Base-by-base conservation (phyloP, 1,140 invertebrate genomes). In the Drosophila truncata region DNA sequence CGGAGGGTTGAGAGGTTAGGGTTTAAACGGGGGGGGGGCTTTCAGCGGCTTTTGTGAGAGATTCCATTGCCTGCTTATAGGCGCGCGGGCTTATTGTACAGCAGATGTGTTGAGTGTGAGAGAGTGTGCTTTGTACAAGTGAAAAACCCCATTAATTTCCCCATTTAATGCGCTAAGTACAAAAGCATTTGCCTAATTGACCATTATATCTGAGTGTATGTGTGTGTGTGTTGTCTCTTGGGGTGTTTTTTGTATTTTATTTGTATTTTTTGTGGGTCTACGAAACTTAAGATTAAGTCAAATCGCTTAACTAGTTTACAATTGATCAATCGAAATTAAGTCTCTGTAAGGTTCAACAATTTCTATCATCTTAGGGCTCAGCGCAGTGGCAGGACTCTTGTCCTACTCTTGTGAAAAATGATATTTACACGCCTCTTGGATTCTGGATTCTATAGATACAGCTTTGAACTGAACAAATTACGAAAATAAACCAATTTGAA, bases 361-460 rank as follows among this genome's bases (percentile, higher is more conserved):
- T 90, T 90, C 85, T 90, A 90, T 90, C 86, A 91, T 90, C 75
- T 74, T 83, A 70, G 59, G 77, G 80, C 84, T 78, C 64, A 84
- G 54, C 46, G 58, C 50, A 67, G 59, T 74, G 9, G 59, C 73
- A 39, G 61, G 63, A 69, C 69, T 74, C 18, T 42, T 33, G 46
- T 71, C 78, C 79, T 52, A 44, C 62, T 72, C 60, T 52, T 64
- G 66, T 55, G 47, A 31, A 67, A 69, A 67, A 55, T 37, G 58
- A 79, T 87, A 87, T 88, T 76, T 88, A 90, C 85, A 85, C 81
- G 81, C 81, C 78, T 79, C 59, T 63, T 72, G 75, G 47, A n/a
- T n/a, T n/a, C 64, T 67, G 39, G 33, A 41, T 44, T 86, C 77
- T 78, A 67, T 29, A 47, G 67, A 41, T 44, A 67, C 66, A 70